Base-by-base conservation (phyloP, 2,113 vertebrate species). In the Chelonoidis abingdonii region DNA sequence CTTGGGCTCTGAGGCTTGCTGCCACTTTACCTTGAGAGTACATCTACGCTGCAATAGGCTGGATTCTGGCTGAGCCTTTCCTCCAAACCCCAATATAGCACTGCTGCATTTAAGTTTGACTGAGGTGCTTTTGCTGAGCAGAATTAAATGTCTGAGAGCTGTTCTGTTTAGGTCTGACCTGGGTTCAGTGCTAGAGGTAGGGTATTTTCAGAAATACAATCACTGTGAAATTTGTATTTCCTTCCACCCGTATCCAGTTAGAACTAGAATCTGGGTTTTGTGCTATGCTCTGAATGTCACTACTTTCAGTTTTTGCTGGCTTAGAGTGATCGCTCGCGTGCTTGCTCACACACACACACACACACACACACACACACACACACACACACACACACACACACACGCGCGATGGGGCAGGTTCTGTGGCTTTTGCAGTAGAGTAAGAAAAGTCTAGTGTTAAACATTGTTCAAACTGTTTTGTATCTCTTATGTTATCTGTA, bases 41-140 rank as follows among this genome's bases (percentile, higher is more conserved):
- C 10, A 49, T 49, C 47, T 49, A 49, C 10, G 3, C 47, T 49
- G 47, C 47, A 49, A 49, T 49, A 49, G 47, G 52, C 38, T 82
- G 19, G 4, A 2, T 0, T 0, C 11, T 65, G 83, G 47, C 65
- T n/a, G 65, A 76, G 89, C 38, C 17, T 38, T 65, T 53, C 29
- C n/a, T 86, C 47, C 49, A 4, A 10, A 24, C 19, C 69, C 22
- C 38, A 10, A 5, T 0, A 0, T 19, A 52, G 47, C 16, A 29
- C 10, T 1, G 1, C 5, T 54, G 53, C 29, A 5, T 27, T 38
- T 75, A 54, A 62, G 52, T 2, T n/a, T 0, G 29, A 31, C 44
- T 83, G 83, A 44, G 52, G 21, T 75, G 52, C 8, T 87, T 17
- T 62, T 65, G 62, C 62, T 4, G 9, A 1, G 2, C 81, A 57